A percentile compares a stretch with the other conserved stretches of the same genome.
phyloP scores from a whole-genome alignment of 2,888 invertebrate species.

The Chloroclysta siterata region DNA sequence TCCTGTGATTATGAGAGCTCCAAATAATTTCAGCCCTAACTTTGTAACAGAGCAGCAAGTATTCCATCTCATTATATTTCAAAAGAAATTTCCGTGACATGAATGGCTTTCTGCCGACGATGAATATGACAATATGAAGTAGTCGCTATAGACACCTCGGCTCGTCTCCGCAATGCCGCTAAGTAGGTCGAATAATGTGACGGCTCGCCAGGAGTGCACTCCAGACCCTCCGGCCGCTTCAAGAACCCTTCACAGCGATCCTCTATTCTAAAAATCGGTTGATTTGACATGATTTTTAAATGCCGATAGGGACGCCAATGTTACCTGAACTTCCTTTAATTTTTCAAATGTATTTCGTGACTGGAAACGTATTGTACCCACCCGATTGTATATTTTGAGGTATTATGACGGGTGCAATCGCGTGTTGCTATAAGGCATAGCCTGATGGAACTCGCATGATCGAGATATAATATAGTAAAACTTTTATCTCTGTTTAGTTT shows the following conservation, averaged over 20 bases:
- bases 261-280: constrained; percentile 79
- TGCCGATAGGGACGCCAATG: constrained; percentile 63
- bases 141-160: constrained; percentile 68
- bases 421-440: constrained; percentile 47
- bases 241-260: constrained; percentile 65
- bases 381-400: constrained; percentile 42
- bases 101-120: constrained; percentile 48
- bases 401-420: constrained; percentile 42
- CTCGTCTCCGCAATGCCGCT: constrained; percentile 60
- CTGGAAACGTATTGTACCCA: constrained; percentile 35
- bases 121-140: constrained; percentile 59
- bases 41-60: background rate
- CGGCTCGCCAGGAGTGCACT: constrained; percentile 72
- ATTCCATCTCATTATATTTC: constrained; percentile 15
- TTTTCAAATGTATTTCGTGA: constrained; percentile 43
- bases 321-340: constrained; percentile 31
- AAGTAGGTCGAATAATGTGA: constrained; percentile 84
- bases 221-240: constrained; percentile 62
- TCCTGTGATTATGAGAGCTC: background rate
- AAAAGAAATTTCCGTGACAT: constrained; percentile 25
- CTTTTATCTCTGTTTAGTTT: constrained; percentile 21
- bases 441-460: constrained; percentile 42
- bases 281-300: constrained; percentile 84
- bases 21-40: background rate
- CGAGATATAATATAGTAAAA: constrained; percentile 31